Conservation (phyloP, 2,113 vertebrate genomes). For the Solenodon paradoxus region DNA sequence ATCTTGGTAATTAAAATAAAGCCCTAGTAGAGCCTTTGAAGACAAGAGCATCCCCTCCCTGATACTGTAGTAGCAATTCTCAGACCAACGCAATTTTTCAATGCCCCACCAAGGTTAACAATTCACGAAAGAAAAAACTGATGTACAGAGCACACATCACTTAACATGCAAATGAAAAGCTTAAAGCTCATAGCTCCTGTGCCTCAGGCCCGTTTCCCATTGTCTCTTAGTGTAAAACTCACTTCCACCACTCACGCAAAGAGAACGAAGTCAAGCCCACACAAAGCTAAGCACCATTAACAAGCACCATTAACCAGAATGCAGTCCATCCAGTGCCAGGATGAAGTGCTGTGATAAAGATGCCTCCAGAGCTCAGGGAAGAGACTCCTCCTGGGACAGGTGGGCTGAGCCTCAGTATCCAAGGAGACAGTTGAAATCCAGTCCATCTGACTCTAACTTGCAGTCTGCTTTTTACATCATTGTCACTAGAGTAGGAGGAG, state of each 20-base stretch:
- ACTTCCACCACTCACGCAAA: no score
- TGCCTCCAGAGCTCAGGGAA: rapidly evolving
- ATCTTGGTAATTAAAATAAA: background rate
- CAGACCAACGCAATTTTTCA: background rate
- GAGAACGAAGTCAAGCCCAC: background rate
- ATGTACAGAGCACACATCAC: background rate
- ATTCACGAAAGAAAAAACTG: background rate
- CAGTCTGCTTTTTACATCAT: background rate
- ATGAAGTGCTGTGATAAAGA: background rate
- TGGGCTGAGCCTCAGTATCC: background rate
- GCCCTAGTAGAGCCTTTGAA: background rate
- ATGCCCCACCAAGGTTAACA: background rate
- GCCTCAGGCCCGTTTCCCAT: no score
- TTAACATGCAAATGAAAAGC: background rate
- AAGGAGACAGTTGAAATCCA: background rate
- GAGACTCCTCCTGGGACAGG: background rate
- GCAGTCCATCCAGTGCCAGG: background rate
- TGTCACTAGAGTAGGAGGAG: background rate
- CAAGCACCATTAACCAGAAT: no score
- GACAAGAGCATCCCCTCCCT: rapidly evolving
- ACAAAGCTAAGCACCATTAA: background rate
- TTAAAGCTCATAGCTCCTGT: background rate
- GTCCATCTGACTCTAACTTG: background rate
- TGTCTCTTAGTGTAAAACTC: no score
- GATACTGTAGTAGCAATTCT: background rate